Evolutionary conservation across 1,140 invertebrate genomes (phyloP), one percentile per base, ranked within the genome.

Genomic region (Nephila pilipes): DNA sequence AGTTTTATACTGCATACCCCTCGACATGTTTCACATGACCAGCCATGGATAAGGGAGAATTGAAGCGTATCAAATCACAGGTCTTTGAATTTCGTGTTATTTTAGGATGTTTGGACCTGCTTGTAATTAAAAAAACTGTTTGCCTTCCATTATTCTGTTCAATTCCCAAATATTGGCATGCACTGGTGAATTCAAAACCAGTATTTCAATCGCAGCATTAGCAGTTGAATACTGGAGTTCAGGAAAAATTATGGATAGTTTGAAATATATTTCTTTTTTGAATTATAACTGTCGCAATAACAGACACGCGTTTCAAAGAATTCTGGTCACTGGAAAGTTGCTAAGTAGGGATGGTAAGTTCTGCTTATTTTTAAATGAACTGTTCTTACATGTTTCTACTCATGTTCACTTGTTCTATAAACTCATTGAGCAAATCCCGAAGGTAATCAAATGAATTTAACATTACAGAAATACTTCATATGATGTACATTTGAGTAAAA

Each of bases 21-120:
- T 55, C 12, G 46, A 81, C 80, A 81, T 81, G 80, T 81, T 81
- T 25, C 80, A 81, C 80, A 54, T 81, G 80, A 81, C 38, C 22
- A 81, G 46, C 80, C 80, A 81, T 81, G 80, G 38, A 55, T 81
- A 29, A 16, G 46, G 38, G 2, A 55, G 10, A 81, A 81, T n/a
- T 22, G 80, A 81, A 81, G 80, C 80, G 80, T 54, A 81, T 46
- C 20, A 81, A 81, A 81, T 81, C 80, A 55, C 14, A 81, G 46
- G 80, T 55, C 46, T 46, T 81, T 54, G 80, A 10, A 55, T 32
- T 12, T 54, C 38, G 38, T 54, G 80, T 81, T 81, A 81, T 81
- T 81, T 81, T 81, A 54, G 80, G 36, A 54, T 38, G 12, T n/a
- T 81, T 25, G 69, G 69, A 75, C 20, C 25, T 36, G 29, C 18